Percentiles rank a stretch among this genome's conserved stretches.
phyloP scores from a whole-genome alignment of 1,140 invertebrate species.

The Drosophila rufa region DNA sequence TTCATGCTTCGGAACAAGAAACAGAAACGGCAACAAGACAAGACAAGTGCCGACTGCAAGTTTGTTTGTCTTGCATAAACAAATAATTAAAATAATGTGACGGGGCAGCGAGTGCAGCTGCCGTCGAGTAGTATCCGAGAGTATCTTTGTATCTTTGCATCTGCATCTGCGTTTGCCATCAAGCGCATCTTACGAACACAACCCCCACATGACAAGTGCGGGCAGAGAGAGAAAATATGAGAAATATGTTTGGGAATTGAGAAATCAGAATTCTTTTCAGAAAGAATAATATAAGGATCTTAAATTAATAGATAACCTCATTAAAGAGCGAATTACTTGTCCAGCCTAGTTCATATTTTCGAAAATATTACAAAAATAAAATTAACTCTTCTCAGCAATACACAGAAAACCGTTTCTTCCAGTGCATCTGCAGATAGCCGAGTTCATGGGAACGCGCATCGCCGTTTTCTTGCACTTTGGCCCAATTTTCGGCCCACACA shows the following conservation, averaged over 20 bases:
- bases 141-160: conserved; percentile 16
- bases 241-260: too few species aligned
- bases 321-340: too few species aligned
- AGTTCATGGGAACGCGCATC: conserved; percentile 47
- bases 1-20: conserved; percentile 12
- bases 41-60: conserved; percentile 68
- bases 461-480: conserved; percentile 40
- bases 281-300: too few species aligned
- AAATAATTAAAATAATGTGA: conserved; percentile 82
- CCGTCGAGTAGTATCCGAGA: background rate
- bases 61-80: conserved; percentile 77
- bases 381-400: background rate
- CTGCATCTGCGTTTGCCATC: conserved; percentile 70
- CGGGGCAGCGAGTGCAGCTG: conserved; percentile 53
- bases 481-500: conserved; percentile 49
- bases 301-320: too few species aligned
- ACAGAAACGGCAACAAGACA: conserved; percentile 30
- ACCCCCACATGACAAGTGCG: conserved; percentile 20
- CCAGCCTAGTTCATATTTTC: background rate
- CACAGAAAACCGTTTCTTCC: background rate
- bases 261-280: too few species aligned
- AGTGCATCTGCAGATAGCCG: conserved; percentile 27
- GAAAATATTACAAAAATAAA: background rate
- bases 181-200: conserved; percentile 41
- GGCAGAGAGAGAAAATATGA: conserved; percentile 1